Evolutionary conservation across 2,797 vertebrate genomes (phyloP).

Genomic region (Oreonectes daqikongensis): DNA sequence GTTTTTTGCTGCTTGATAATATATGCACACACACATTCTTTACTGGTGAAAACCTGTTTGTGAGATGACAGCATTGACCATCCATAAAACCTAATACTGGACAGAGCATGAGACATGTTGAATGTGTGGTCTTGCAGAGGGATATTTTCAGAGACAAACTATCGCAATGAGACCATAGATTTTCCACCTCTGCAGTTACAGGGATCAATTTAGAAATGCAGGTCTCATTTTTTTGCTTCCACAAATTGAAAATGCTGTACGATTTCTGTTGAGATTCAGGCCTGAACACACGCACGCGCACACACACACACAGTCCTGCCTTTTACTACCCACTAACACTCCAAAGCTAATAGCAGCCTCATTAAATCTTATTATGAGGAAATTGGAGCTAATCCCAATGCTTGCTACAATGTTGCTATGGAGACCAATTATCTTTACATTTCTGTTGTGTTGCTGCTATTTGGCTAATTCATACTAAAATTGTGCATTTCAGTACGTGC

Average conservation of each 20-base stretch:
- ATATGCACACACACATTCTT: background rate
- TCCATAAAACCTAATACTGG: conserved; percentile 18
- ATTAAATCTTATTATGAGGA: conserved; percentile 72
- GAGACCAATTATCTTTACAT: conserved; percentile 56
- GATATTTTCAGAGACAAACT: conserved; percentile 39
- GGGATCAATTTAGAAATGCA: conserved; percentile 36
- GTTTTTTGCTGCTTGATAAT: conserved; percentile 7
- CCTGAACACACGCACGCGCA: background rate
- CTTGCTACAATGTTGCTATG: conserved; percentile 56
- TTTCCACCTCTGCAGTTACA: conserved; percentile 20
- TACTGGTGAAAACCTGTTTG: background rate
- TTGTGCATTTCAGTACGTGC: background rate
- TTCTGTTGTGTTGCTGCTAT: conserved; percentile 34
- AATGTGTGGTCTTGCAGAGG: conserved; percentile 18
- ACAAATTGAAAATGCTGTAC: conserved; percentile 6
- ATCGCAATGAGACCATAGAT: conserved; percentile 25
- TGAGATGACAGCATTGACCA: conserved; percentile 2
- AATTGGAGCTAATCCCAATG: conserved; percentile 62
- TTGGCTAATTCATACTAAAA: background rate
- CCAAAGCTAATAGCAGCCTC: conserved; percentile 72
- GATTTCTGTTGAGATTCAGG: conserved; percentile 21
- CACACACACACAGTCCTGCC: background rate
- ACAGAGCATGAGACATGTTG: conserved; percentile 21
- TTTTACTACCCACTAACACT: conserved; percentile 1
- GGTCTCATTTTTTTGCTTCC: conserved; percentile 2